Conservation (phyloP, 1,140 invertebrate genomes). For the Aphelenchoides avenae region DNA sequence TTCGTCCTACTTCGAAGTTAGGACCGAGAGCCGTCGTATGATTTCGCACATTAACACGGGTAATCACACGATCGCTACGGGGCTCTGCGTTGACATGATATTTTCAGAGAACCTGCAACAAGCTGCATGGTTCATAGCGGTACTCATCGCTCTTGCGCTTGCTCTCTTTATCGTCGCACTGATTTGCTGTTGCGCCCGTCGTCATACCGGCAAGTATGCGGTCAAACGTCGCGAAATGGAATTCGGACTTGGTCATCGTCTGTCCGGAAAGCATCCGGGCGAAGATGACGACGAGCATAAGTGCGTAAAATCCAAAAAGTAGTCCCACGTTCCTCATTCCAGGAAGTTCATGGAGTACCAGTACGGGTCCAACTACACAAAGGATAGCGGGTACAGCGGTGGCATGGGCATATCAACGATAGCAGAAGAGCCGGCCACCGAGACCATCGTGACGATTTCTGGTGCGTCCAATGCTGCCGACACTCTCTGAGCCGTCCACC, state of each 20-base stretch:
- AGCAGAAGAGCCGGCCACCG: slow-evolving; percentile 14
- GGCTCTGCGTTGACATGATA: background rate
- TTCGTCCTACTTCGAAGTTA: slow-evolving; percentile 25
- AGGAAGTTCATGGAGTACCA: slow-evolving; percentile 30
- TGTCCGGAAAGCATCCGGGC: slow-evolving; percentile 3
- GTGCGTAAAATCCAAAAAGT: no score
- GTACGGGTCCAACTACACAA: no score
- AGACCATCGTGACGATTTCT: no score
- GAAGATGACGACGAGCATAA: slow-evolving; percentile 15
- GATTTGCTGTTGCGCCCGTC: slow-evolving; percentile 35
- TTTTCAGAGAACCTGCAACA: slow-evolving; percentile 50
- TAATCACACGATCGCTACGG: slow-evolving; percentile 13
- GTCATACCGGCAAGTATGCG: slow-evolving; percentile 30
- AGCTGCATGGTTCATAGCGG: slow-evolving; percentile 55
- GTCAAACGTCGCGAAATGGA: slow-evolving; percentile 44
- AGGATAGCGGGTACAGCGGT: no score
- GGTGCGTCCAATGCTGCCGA: no score
- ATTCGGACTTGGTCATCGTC: no score
- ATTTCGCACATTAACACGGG: slow-evolving; percentile 45
- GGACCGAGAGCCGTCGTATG: slow-evolving; percentile 25
- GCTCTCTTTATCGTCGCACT: slow-evolving; percentile 40
- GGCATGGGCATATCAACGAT: slow-evolving; percentile 16
- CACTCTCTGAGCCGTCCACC: no score
- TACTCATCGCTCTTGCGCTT: slow-evolving; percentile 41
- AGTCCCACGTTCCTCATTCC: no score